Evolutionary conservation across 2,888 invertebrate genomes (phyloP).

Genomic region (Dasypolia templi): DNA sequence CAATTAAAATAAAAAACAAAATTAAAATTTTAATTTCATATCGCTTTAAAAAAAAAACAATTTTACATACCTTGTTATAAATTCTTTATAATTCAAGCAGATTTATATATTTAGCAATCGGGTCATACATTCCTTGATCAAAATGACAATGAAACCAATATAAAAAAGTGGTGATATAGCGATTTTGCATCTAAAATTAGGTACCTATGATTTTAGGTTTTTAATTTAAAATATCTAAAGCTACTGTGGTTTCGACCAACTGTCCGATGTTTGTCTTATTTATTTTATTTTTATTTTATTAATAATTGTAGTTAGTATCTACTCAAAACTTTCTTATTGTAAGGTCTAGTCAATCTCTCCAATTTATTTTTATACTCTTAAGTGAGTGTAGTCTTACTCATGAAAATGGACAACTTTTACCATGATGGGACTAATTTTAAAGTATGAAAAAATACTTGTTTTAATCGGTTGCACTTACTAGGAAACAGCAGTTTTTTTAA

Average conservation of each 20-base stretch:
- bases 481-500: background rate
- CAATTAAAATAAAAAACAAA: slow-evolving; percentile 12
- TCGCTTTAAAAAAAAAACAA: background rate
- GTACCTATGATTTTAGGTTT: too few species aligned
- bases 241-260: too few species aligned
- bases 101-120: background rate
- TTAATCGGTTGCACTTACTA: background rate
- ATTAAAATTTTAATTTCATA: slow-evolving; percentile 6
- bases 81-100: background rate
- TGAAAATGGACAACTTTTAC: background rate
- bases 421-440: background rate
- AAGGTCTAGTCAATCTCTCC: background rate
- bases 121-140: background rate
- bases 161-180: background rate
- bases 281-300: too few species aligned
- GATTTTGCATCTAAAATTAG: background rate
- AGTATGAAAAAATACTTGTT: background rate
- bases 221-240: too few species aligned
- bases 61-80: background rate
- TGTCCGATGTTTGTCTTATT: too few species aligned
- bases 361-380: too few species aligned
- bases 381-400: background rate
- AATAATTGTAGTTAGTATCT: too few species aligned
- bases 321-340: background rate
- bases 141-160: background rate